A percentile compares a stretch with the other conserved stretches of the same genome.
Evolutionary conservation across 2,888 invertebrate genomes (phyloP).

Genomic region (Reticulitermes lucifugus): DNA sequence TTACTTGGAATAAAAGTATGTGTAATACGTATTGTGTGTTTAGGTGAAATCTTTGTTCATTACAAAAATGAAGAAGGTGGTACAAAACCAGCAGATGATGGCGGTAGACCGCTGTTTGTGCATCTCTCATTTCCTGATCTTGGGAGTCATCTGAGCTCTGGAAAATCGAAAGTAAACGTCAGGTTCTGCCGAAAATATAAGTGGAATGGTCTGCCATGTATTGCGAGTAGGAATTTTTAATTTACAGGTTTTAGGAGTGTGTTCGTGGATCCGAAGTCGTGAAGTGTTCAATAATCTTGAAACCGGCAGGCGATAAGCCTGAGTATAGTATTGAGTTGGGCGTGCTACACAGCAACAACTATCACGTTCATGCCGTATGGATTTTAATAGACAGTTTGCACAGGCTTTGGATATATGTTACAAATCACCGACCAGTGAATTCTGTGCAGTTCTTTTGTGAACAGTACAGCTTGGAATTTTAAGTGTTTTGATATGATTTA

Average conservation of each 20-base stretch:
- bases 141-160: conserved; percentile 53
- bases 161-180: conserved; percentile 44
- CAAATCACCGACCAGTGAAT: conserved; percentile 16
- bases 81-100: conserved; percentile 55
- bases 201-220: conserved; percentile 36
- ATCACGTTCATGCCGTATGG: neutral
- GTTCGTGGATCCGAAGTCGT: conserved; percentile 35
- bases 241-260: conserved; percentile 22
- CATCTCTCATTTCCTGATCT: conserved; percentile 53
- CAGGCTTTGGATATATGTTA: conserved; percentile 19
- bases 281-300: conserved; percentile 47
- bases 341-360: conserved; percentile 42
- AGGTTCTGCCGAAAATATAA: conserved; percentile 15
- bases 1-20: conserved; percentile 44
- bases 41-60: conserved; percentile 45
- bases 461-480: conserved; percentile 14
- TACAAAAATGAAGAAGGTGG: conserved; percentile 53
- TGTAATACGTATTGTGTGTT: conserved; percentile 47
- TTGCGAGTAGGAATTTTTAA: conserved; percentile 32
- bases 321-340: conserved; percentile 38
- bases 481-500: conserved; percentile 33
- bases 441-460: conserved; percentile 5
- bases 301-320: conserved; percentile 52
- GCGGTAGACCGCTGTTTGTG: conserved; percentile 54
- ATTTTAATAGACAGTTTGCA: neutral